Base-by-base conservation (phyloP, 1,140 invertebrate species). In the Eurosta solidaginis region DNA sequence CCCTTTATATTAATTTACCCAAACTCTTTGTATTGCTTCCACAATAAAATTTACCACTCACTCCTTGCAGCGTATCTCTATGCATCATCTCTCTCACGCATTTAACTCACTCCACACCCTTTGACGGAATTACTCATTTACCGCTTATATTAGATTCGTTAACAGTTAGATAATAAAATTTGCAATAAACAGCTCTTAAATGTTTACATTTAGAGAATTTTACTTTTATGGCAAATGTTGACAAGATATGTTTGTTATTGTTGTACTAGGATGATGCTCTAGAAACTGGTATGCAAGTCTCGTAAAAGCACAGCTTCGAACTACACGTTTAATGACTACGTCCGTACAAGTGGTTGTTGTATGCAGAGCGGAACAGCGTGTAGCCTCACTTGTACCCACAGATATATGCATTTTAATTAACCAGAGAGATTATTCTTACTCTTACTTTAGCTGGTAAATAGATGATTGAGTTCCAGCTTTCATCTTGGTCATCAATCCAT, bases 181-280 rank as follows among this genome's bases (percentile, higher is more conserved):
- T 68, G 40, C 59, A 68, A 68, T 68, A 40, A 68, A 10, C 33
- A 68, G 59, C 59, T 68, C 36, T 63, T 63, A 63, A 63, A 63
- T 33, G 25, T 40, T 68, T 33, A 40, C 33, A 68, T 1, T 68
- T 36, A 40, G 59, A 29, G 2, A 17, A 17, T 5, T 63, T 63
- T 40, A 5, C 40, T 68, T 52, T 52, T 68, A 36, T 42, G 36
- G 33, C 33, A 40, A 40, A 9, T 68, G 49, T 6, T 17, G 22
- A 6, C 3, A 17, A 52, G 49, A 49, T 4, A 17, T 9, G 12
- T 17, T 49, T 49, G 47, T 2, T 25, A 20, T 68, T 68, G 17
- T 68, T 20, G 59, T 22, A 40, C 9, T 40, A 68, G 22, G 33
- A 20, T 40, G 40, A 22, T 40, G 33, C n/a, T 68, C 36, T 40